phyloP scores from a whole-genome alignment of 2,113 vertebrate genomes.

The Melozone crissalis region DNA sequence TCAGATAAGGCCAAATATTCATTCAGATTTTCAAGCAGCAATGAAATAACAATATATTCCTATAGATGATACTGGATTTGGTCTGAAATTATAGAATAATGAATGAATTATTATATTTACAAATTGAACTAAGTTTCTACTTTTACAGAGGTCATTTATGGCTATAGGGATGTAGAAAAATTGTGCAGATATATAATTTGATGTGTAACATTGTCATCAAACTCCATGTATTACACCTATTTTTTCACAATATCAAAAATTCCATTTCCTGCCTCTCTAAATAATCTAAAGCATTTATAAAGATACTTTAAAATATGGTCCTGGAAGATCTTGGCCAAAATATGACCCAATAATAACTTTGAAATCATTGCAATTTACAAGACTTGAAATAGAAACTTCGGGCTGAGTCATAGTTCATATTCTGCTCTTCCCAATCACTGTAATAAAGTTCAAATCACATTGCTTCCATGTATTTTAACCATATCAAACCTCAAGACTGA shows the following conservation, averaged over 20 bases:
- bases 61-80: background rate
- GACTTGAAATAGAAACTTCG: background rate
- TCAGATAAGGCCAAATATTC: background rate
- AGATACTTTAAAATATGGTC: background rate
- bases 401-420: background rate
- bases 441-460: background rate
- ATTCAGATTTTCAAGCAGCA: background rate
- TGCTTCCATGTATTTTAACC: background rate
- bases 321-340: background rate
- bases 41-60: background rate
- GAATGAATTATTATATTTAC: background rate
- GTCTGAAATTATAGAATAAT: background rate
- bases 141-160: background rate
- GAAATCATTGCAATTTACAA: background rate
- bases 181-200: background rate
- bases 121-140: background rate
- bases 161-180: background rate
- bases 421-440: background rate
- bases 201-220: background rate
- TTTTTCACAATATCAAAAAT: background rate
- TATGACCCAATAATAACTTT: background rate
- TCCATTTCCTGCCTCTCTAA: background rate
- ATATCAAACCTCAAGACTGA: background rate
- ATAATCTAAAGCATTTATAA: background rate
- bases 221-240: background rate